phyloP scores from a whole-genome alignment of 2,113 vertebrate species.

The Irena cyanogastra region DNA sequence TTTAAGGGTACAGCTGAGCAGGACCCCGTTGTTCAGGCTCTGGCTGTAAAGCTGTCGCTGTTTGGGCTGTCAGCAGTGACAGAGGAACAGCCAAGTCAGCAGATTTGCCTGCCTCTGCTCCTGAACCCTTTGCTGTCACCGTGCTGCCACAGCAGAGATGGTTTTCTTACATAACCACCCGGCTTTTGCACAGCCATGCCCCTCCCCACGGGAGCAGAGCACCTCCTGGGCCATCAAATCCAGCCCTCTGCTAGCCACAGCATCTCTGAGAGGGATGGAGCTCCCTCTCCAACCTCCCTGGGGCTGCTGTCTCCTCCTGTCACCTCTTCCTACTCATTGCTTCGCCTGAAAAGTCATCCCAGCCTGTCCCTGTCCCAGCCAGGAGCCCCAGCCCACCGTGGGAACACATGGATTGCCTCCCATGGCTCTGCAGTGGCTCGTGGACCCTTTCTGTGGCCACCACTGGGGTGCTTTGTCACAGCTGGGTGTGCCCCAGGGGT shows the following conservation, averaged over 20 bases:
- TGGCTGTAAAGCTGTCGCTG: neutral
- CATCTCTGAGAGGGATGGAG: neutral
- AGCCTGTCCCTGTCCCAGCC: neutral
- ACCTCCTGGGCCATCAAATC: neutral
- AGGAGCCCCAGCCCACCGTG: rapidly evolving
- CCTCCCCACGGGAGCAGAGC: neutral
- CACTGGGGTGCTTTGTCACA: neutral
- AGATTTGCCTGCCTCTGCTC: constrained; percentile 1
- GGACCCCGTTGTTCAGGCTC: neutral
- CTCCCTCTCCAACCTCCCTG: neutral
- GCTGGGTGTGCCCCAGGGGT: rapidly evolving
- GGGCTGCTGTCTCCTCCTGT: neutral
- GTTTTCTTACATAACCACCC: neutral
- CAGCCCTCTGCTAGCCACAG: neutral
- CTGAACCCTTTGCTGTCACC: neutral
- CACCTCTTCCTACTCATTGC: rapidly evolving
- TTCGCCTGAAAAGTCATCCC: neutral
- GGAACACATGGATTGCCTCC: neutral
- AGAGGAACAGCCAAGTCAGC: constrained; percentile 16
- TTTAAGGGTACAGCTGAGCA: neutral
- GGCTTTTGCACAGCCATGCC: neutral
- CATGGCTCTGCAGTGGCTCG: rapidly evolving
- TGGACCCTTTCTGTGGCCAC: neutral
- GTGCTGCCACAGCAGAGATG: neutral
- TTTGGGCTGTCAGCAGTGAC: neutral